Evolutionary conservation across 2,888 invertebrate genomes (phyloP).

Genomic region (Mongoloraphidia duomilia): DNA sequence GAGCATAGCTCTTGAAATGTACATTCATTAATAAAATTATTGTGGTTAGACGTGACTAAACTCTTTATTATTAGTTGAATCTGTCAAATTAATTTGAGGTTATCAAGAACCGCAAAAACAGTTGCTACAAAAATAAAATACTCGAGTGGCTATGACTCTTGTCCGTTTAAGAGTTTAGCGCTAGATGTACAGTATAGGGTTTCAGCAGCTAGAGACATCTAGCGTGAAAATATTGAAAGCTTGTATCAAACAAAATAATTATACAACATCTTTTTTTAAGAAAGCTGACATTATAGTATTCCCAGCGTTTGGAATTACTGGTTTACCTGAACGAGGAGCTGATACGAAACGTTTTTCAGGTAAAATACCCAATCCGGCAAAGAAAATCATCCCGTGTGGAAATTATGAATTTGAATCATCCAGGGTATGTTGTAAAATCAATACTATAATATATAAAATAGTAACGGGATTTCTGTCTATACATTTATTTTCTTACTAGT

Average conservation of each 20-base stretch:
- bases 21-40: too few species aligned
- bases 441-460: neutral
- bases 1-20: too few species aligned
- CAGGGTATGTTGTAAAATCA: neutral
- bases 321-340: slow-evolving; percentile 19
- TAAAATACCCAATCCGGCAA: slow-evolving; percentile 15
- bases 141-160: too few species aligned
- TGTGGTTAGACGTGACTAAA: too few species aligned
- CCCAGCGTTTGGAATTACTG: slow-evolving; percentile 32
- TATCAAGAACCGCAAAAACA: too few species aligned
- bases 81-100: too few species aligned
- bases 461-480: neutral
- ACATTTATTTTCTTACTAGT: too few species aligned
- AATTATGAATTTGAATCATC: neutral
- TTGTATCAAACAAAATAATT: slow-evolving; percentile 17
- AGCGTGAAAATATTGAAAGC: slow-evolving; percentile 17
- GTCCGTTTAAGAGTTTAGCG: too few species aligned
- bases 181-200: too few species aligned
- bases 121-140: too few species aligned
- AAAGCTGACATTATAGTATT: slow-evolving; percentile 41
- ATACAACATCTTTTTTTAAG: slow-evolving; percentile 23
- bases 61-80: too few species aligned
- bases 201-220: slow-evolving; percentile 15
- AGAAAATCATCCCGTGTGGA: slow-evolving; percentile 18
- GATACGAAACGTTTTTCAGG: slow-evolving; percentile 18